Evolutionary conservation across 1,140 invertebrate species (phyloP).

Genomic region (Chironomus striatipennis): DNA sequence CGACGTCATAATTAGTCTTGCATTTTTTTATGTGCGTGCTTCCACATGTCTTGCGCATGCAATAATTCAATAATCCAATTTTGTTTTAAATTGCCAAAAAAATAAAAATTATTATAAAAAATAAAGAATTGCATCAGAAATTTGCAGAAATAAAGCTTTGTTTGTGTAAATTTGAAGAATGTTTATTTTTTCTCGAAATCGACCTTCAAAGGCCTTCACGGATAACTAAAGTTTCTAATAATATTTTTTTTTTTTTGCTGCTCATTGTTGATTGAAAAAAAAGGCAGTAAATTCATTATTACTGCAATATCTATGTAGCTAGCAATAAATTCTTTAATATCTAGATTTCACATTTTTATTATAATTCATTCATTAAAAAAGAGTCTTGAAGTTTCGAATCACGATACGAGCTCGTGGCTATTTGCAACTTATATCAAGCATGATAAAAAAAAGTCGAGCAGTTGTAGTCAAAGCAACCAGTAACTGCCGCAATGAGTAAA

Average conservation of each 20-base stretch:
- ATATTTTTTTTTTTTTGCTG: too few relatives aligned
- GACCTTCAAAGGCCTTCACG: constrained; percentile 5
- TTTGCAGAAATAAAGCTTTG: too few relatives aligned
- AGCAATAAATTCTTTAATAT: background rate
- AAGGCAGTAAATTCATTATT: background rate
- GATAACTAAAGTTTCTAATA: constrained; percentile 2
- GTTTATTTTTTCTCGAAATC: background rate
- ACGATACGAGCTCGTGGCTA: constrained; percentile 10
- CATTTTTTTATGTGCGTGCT: background rate
- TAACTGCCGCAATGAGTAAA: background rate
- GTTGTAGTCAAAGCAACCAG: background rate
- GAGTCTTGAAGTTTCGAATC: background rate
- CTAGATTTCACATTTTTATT: constrained; percentile 14
- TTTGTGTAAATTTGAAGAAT: background rate
- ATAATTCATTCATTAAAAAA: too few relatives aligned
- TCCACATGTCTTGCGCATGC: background rate
- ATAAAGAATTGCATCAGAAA: too few relatives aligned
- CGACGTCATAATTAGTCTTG: constrained; percentile 7
- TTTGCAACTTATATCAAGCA: background rate
- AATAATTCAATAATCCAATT: constrained; percentile 4
- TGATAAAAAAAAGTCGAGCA: background rate
- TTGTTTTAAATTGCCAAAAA: background rate
- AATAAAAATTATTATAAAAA: too few relatives aligned
- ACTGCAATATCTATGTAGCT: background rate
- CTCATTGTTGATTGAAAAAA: background rate